phyloP scores from a whole-genome alignment of 2,113 vertebrate genomes.

The Corythoichthys haematopterus region DNA sequence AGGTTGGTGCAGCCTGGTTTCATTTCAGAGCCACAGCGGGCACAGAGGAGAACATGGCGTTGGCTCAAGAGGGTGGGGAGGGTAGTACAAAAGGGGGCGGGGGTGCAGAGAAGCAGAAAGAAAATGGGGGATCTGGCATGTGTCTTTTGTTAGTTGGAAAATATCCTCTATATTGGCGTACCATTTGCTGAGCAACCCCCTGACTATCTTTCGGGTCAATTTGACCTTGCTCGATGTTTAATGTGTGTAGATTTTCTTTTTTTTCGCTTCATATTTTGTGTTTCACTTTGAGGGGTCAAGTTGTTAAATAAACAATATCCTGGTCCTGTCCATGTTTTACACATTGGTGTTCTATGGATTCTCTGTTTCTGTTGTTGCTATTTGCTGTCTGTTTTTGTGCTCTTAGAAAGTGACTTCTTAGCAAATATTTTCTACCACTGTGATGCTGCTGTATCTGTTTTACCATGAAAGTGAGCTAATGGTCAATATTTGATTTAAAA shows the following conservation, averaged over 20 bases:
- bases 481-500: no score
- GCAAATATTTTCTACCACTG: no score
- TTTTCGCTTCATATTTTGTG: neutral
- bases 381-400: no score
- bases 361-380: no score
- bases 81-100: conserved; percentile 9
- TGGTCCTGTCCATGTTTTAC: no score
- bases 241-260: neutral
- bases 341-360: no score
- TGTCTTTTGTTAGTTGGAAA: conserved; percentile 40
- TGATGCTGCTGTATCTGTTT: no score
- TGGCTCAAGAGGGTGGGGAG: conserved; percentile 27
- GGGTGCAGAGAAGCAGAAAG: conserved; percentile 23
- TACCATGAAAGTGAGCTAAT: no score
- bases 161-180: neutral
- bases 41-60: conserved; percentile 43
- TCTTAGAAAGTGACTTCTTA: no score
- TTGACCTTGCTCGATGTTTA: neutral
- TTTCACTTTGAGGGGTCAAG: no score
- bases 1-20: conserved; percentile 51
- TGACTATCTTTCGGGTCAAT: neutral
- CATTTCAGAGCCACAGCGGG: conserved; percentile 51
- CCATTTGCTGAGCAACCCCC: conserved; percentile 1
- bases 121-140: conserved; percentile 30
- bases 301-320: no score